A percentile compares a stretch with the other conserved stretches of the same genome.
Evolutionary conservation across 2,888 invertebrate genomes (phyloP).

Genomic region (Drosophila borborema): DNA sequence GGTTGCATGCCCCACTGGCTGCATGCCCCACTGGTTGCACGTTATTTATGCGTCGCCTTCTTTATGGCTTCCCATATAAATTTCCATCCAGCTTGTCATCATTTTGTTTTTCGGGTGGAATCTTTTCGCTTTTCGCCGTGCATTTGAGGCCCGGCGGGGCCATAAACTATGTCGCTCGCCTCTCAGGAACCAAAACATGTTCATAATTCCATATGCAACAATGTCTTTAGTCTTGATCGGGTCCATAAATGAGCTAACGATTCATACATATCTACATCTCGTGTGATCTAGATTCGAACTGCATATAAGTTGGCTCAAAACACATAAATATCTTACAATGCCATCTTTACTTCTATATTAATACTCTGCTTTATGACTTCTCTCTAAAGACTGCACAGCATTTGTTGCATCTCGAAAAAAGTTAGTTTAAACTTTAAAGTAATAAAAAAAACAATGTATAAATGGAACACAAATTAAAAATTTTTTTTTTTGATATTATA

Average conservation of each 20-base stretch:
- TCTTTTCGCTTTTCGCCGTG: conserved; percentile 24
- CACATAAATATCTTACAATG: background rate
- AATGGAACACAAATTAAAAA: background rate
- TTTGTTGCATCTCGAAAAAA: too few species aligned
- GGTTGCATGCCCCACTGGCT: conserved; percentile 63
- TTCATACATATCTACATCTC: background rate
- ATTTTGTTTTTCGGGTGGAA: conserved; percentile 45
- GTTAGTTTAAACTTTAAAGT: background rate
- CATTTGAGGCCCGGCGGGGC: conserved; percentile 46
- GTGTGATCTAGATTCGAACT: background rate
- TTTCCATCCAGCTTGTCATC: conserved; percentile 77
- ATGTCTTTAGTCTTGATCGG: conserved; percentile 8
- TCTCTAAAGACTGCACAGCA: background rate
- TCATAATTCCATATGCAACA: conserved; percentile 31
- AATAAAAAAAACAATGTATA: background rate
- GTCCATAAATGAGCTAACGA: conserved; percentile 3
- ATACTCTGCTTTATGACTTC: background rate
- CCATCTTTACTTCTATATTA: background rate
- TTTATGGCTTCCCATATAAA: conserved; percentile 81
- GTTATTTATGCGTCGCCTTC: conserved; percentile 70
- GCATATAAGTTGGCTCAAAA: background rate
- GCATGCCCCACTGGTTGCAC: conserved; percentile 33
- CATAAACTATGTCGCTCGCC: conserved; percentile 41
- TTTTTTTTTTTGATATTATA: too few species aligned
- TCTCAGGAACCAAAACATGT: conserved; percentile 4